Percentiles rank a stretch among this genome's conserved stretches.
Evolutionary conservation across 2,797 vertebrate species (phyloP).

Genomic region (Steatocranus sp.): DNA sequence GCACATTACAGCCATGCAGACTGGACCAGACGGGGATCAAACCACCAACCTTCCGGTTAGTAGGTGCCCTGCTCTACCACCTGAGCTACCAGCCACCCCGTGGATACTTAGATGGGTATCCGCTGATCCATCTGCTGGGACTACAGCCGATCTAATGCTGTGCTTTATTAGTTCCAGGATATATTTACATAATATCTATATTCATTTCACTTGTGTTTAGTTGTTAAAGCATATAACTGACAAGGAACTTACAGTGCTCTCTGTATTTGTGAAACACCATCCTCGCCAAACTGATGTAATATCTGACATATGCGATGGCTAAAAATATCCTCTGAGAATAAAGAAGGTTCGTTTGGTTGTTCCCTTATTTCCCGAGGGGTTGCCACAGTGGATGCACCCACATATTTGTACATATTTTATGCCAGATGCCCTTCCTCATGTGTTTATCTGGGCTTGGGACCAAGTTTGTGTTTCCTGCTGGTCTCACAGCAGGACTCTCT

Average conservation of each 20-base stretch:
- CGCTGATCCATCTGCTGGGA: not conserved
- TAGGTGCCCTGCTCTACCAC: not conserved
- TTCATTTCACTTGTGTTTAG: not conserved
- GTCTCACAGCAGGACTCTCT: not conserved
- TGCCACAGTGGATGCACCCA: not conserved
- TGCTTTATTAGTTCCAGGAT: not conserved
- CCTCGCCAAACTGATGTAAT: not conserved
- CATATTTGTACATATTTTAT: not conserved
- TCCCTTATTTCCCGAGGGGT: not conserved
- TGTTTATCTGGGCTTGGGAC: not conserved
- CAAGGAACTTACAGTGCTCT: not conserved
- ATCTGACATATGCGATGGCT: rapidly evolving
- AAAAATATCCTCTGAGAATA: not conserved
- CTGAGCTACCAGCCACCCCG: not conserved
- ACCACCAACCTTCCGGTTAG: not conserved
- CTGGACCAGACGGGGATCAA: rapidly evolving
- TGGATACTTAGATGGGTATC: not conserved
- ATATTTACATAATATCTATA: not conserved
- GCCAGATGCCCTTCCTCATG: not conserved
- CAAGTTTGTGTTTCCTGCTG: not conserved
- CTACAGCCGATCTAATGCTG: not conserved
- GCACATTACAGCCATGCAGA: not conserved
- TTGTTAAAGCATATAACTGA: not conserved
- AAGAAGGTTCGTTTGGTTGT: not conserved
- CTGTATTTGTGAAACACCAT: not conserved